Base-by-base conservation (phyloP, 2,113 vertebrate species). In the Rhinogobius similis region DNA sequence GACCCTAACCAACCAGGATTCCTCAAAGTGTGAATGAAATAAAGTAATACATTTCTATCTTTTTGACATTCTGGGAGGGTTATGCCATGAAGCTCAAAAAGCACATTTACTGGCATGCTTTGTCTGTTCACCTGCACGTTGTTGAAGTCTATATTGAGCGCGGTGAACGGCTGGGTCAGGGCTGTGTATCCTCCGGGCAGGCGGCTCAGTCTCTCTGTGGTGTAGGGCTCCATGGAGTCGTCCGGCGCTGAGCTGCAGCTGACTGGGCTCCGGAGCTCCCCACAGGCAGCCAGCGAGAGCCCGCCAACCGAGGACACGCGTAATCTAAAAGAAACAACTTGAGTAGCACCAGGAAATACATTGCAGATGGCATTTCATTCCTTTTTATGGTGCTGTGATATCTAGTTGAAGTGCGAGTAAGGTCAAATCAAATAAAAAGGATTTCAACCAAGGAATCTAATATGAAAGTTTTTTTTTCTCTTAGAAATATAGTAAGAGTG, bases 81-180 rank as follows among this genome's bases (percentile, higher is more conserved):
- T 5, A 5, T 29, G 29, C 29, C 29, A 29, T 29, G 29, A 29
- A 29, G 29, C 29, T 2, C 5, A 36, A 36, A 36, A 36, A 36
- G 6, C 3, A 27, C 10, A 27, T 7, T 18, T 5, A 8, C n/a
- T n/a, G n/a, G 44, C 16, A 20, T n/a, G 1, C 16, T 48, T 18
- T 1, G 16, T 46, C 14, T 16, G 11, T n/a, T 90, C 88, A 98
- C 98, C 95, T 97, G 91, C 53, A 94, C 90, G 64, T 90, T 90
- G 53, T 98, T 99, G 90, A 99, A 99, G 84, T 99, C 92, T 44
- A 98, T 92, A 71, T 88, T 88, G 86, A 98, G 92, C 23, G 95
- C 92, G 59, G 94, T 94, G 81, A 95, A 96, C 4, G 94, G 90
- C n/a, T 95, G 87, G 43, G 96, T 98, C 76, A 99, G 92, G 62